A percentile compares a stretch with the other conserved stretches of the same genome.
These are phyloP conservation scores for Frieseomelitta varia DNA, from an alignment of 1,140 invertebrate species.

Conservation along the genomic window DNA sequence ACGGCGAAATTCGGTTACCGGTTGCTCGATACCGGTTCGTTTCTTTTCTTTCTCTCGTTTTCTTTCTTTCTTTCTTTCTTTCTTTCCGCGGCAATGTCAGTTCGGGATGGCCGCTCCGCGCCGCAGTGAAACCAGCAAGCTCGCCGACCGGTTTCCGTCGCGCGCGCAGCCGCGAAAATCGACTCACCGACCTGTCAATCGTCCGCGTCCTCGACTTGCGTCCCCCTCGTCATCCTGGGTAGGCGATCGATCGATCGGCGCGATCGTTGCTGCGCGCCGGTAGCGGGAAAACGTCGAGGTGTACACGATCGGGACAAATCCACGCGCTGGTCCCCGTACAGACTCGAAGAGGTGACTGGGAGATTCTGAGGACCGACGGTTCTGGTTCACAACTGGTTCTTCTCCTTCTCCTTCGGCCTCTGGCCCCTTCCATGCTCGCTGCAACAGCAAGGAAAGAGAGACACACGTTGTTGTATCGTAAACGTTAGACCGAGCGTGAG, in stretches of 20 bases:
- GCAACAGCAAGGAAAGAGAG: constrained; percentile 51
- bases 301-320: constrained; percentile 51
- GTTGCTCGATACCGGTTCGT: constrained; percentile 13
- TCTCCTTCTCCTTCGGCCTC: constrained; percentile 68
- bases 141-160: constrained; percentile 4
- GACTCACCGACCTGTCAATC: constrained; percentile 47
- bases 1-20: neutral
- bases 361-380: constrained; percentile 70
- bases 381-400: constrained; percentile 71
- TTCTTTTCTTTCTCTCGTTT: no score
- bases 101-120: neutral
- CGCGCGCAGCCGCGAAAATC: constrained; percentile 12
- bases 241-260: neutral
- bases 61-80: no score
- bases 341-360: constrained; percentile 68
- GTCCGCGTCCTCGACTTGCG: constrained; percentile 5
- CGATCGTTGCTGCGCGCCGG: constrained; percentile 7
- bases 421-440: constrained; percentile 61
- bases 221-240: constrained; percentile 35
- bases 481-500: neutral
- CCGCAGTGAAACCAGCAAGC: neutral
- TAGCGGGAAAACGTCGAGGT: constrained; percentile 17
- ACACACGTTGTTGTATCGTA: constrained; percentile 20
- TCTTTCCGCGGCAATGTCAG: constrained; percentile 22
- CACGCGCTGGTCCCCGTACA: constrained; percentile 58